Evolutionary conservation across 1,140 invertebrate genomes (phyloP), one percentile per base, ranked within the genome.

Genomic region (Tetranychus cinnabarinus): DNA sequence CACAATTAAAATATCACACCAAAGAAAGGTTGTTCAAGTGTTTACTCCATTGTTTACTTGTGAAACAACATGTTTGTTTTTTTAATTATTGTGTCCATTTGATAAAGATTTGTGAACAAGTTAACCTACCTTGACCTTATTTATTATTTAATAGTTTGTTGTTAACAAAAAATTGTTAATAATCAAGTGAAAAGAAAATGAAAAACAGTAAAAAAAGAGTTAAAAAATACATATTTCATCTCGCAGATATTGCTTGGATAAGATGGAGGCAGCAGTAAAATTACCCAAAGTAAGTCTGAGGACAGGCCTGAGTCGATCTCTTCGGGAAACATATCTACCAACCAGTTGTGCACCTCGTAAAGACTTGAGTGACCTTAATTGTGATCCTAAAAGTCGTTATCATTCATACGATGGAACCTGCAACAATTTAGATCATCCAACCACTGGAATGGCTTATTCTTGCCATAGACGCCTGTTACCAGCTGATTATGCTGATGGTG

Each of bases 401-500:
- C 78, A 95, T 1, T 84, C 79, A 23, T 80, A 88, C 60, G 89
- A 96, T 72, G 96, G 95, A 1, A 86, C 82, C 31, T 99, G 96
- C 70, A 99, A 99, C 71, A 98, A 99, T 72, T 74, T 95, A 23
- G 77, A 80, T 61, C 78, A 93, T 71, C 87, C 91, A 3, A 84
- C 82, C 12, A 93, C 88, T 85, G 95, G 93, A 5, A 81, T 89
- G 0, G 88, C 93, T 0, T 80, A 92, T 60, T 90, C 83, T 0
- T 82, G 83, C 7, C 91, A 98, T 66, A 71, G 81, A 33, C 74
- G 95, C 66, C 73, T 96, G 12, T 72, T 93, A 1, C 81, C 81
- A 63, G 84, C 93, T 0, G 81, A 85, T 57, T 99, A 99, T 72
- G 93, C 97, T 77, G 96, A 99, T 72, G 92, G 91, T 34, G 92